A percentile compares a stretch with the other conserved stretches of the same genome.
These are phyloP conservation scores for Delphinus delphis DNA, from an alignment of 2,113 vertebrate species.

Conservation along the genomic window DNA sequence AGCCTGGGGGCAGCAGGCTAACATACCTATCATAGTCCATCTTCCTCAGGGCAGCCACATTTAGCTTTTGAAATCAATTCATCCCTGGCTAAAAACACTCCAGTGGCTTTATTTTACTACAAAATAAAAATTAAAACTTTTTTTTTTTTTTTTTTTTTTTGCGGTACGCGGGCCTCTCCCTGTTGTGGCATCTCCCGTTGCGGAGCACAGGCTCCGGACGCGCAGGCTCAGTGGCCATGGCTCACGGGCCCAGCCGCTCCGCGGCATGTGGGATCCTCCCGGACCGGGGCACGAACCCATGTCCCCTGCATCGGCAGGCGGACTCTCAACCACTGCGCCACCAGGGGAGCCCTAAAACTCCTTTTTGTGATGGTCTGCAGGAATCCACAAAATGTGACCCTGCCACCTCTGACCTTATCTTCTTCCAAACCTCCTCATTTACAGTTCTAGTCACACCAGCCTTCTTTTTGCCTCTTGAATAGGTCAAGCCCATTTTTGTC, in stretches of 20 bases:
- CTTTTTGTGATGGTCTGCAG: background rate
- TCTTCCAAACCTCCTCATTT: background rate
- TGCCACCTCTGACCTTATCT: background rate
- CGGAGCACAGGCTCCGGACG: too few species aligned
- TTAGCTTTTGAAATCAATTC: background rate
- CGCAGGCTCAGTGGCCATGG: too few species aligned
- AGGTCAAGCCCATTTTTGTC: background rate
- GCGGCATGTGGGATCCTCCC: too few species aligned
- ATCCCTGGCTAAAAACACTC: background rate
- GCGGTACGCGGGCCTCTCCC: too few species aligned
- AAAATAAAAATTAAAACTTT: background rate
- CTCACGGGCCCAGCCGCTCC: too few species aligned
- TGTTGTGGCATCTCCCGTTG: too few species aligned
- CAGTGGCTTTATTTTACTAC: background rate
- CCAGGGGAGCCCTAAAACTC: background rate
- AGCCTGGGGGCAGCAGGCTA: fast-evolving
- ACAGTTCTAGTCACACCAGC: background rate
- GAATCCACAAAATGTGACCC: background rate
- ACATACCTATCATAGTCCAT: fast-evolving
- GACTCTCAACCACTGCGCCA: too few species aligned
- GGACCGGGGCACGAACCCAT: too few species aligned
- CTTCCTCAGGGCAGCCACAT: background rate
- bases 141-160: too few species aligned
- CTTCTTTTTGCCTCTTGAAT: background rate
- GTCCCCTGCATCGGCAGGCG: too few species aligned